phyloP scores from a whole-genome alignment of 2,888 invertebrate genomes.

The Axea sp. region DNA sequence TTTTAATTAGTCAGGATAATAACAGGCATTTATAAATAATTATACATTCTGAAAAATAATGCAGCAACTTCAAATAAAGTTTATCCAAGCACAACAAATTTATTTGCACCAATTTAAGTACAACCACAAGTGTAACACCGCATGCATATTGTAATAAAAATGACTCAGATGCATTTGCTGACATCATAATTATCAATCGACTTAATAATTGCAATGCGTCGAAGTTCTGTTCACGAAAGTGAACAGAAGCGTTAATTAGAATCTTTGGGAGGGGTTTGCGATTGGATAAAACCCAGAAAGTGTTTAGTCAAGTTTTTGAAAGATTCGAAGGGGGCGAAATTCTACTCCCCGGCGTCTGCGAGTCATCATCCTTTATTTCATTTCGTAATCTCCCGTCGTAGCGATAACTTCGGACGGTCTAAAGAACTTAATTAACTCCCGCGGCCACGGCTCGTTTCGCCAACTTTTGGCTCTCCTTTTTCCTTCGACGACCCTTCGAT shows the following conservation, averaged over 20 bases:
- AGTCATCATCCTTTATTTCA: slow-evolving; percentile 60
- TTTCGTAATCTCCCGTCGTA: slow-evolving; percentile 60
- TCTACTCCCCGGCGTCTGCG: slow-evolving; percentile 43
- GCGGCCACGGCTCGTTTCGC: slow-evolving; percentile 62
- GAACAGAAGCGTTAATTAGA: slow-evolving; percentile 19
- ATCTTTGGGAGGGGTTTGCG: background rate
- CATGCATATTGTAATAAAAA: too few relatives aligned
- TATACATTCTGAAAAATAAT: too few relatives aligned
- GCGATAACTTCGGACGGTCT: slow-evolving; percentile 60
- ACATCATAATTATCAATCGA: too few relatives aligned
- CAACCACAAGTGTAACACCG: too few relatives aligned
- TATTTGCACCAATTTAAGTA: too few relatives aligned
- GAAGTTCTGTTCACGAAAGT: too few relatives aligned
- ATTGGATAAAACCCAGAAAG: slow-evolving; percentile 48
- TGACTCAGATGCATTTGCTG: too few relatives aligned
- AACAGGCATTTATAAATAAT: too few relatives aligned
- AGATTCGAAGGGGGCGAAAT: slow-evolving; percentile 38
- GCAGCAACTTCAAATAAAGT: too few relatives aligned
- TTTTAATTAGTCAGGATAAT: too few relatives aligned
- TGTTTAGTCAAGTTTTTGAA: slow-evolving; percentile 41
- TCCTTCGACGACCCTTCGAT: slow-evolving; percentile 51
- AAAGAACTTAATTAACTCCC: slow-evolving; percentile 63
- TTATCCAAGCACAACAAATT: too few relatives aligned
- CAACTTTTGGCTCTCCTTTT: slow-evolving; percentile 46
- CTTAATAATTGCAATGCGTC: too few relatives aligned